Evolutionary conservation across 2,888 invertebrate species (phyloP).

Genomic region (Emmelina monodactyla): DNA sequence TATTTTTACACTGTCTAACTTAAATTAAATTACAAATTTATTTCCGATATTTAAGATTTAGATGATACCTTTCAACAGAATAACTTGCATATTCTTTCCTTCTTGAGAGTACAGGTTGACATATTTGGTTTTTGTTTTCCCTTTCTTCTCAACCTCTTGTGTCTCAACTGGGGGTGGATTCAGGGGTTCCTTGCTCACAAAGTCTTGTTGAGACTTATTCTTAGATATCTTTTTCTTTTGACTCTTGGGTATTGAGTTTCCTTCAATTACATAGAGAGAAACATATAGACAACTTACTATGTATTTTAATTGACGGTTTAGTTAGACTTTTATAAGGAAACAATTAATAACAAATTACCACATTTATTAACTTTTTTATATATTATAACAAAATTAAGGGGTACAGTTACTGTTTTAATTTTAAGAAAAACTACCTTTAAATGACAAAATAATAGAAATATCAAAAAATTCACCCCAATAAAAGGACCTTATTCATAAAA

Average conservation of each 20-base stretch:
- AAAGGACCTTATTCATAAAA: too few relatives aligned
- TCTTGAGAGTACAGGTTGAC: constrained; percentile 78
- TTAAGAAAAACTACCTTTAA: too few relatives aligned
- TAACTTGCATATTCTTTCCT: constrained; percentile 68
- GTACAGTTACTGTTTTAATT: too few relatives aligned
- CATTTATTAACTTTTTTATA: too few relatives aligned
- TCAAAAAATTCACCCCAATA: too few relatives aligned
- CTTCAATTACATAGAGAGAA: background rate
- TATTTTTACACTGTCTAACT: background rate
- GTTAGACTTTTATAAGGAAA: too few relatives aligned
- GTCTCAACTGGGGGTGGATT: constrained; percentile 12
- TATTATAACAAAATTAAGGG: too few relatives aligned
- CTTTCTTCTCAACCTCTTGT: constrained; percentile 21
- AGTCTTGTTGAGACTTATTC: constrained; percentile 33
- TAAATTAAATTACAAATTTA: constrained; percentile 1
- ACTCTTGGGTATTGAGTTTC: constrained; percentile 24
- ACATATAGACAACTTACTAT: too few relatives aligned
- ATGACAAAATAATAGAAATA: too few relatives aligned
- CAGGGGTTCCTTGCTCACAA: constrained; percentile 22
- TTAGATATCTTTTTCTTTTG: constrained; percentile 55
- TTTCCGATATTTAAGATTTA: constrained; percentile 2
- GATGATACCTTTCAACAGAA: constrained; percentile 53
- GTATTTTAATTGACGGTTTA: too few relatives aligned
- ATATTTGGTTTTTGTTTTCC: constrained; percentile 74
- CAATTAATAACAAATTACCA: too few relatives aligned